phyloP scores from a whole-genome alignment of 2,888 invertebrate species.

The Hermaeophaga mercurialis region DNA sequence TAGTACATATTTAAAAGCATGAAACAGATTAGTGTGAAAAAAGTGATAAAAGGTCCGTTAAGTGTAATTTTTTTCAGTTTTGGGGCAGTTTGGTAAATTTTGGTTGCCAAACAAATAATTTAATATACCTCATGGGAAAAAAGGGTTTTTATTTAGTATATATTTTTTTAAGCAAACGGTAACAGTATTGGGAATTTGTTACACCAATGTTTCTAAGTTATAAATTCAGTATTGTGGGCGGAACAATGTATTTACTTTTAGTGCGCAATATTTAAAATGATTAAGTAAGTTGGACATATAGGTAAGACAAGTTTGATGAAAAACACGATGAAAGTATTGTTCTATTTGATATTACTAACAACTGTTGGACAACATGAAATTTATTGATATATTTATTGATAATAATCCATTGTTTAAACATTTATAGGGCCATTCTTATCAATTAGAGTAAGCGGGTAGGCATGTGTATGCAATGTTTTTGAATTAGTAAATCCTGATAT shows the following conservation, averaged over 20 bases:
- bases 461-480: background rate
- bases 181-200: too few relatives aligned
- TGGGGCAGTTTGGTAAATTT: too few relatives aligned
- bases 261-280: slow-evolving; percentile 21
- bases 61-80: too few relatives aligned
- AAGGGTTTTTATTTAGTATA: too few relatives aligned
- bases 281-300: slow-evolving; percentile 18
- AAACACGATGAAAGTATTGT: slow-evolving; percentile 20
- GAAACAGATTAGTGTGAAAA: too few relatives aligned
- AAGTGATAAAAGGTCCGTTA: too few relatives aligned
- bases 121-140: too few relatives aligned
- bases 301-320: slow-evolving; percentile 19
- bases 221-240: slow-evolving; percentile 19
- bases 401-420: slow-evolving; percentile 5
- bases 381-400: slow-evolving; percentile 16
- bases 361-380: slow-evolving; percentile 1
- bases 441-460: background rate
- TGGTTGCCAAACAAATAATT: too few relatives aligned
- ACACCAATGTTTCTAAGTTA: slow-evolving; percentile 5
- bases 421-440: slow-evolving; percentile 7
- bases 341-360: slow-evolving; percentile 11
- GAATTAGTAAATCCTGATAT: background rate
- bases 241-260: slow-evolving; percentile 27
- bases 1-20: too few relatives aligned
- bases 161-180: too few relatives aligned